Conservation (phyloP, 2,888 invertebrate species). For the Athetis lepigone region DNA sequence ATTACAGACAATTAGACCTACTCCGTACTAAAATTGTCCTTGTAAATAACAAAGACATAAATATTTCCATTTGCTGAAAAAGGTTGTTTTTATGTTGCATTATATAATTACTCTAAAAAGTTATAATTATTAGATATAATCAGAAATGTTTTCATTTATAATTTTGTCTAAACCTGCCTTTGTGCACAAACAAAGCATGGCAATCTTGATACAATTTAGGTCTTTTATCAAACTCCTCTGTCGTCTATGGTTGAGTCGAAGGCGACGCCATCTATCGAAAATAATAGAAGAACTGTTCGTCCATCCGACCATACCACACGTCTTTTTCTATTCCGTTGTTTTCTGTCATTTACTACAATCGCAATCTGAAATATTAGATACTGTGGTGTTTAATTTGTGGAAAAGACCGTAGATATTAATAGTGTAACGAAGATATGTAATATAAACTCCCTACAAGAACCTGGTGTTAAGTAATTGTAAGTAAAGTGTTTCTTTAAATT, state of each 20-base stretch:
- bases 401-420: conserved; percentile 72
- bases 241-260: conserved; percentile 75
- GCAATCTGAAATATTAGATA: conserved; percentile 77
- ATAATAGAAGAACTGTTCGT: conserved; percentile 67
- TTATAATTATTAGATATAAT: neutral
- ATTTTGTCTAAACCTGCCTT: neutral
- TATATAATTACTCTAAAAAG: neutral
- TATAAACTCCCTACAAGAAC: conserved; percentile 64
- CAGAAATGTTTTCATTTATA: conserved; percentile 15
- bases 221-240: conserved; percentile 68
- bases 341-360: conserved; percentile 82
- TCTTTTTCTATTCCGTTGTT: conserved; percentile 86
- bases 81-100: neutral
- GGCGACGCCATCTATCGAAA: conserved; percentile 80
- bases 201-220: conserved; percentile 61
- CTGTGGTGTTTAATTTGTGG: conserved; percentile 69
- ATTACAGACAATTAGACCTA: too few species aligned
- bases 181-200: conserved; percentile 20
- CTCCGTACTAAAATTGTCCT: neutral
- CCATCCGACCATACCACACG: conserved; percentile 79
- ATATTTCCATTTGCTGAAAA: neutral
- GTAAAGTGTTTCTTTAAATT: conserved; percentile 74
- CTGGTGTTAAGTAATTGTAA: conserved; percentile 75
- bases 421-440: conserved; percentile 72
- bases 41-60: neutral